These are phyloP conservation scores for Apistogramma diplotaenia DNA, from an alignment of 2,113 vertebrate genomes.

Conservation along the genomic window DNA sequence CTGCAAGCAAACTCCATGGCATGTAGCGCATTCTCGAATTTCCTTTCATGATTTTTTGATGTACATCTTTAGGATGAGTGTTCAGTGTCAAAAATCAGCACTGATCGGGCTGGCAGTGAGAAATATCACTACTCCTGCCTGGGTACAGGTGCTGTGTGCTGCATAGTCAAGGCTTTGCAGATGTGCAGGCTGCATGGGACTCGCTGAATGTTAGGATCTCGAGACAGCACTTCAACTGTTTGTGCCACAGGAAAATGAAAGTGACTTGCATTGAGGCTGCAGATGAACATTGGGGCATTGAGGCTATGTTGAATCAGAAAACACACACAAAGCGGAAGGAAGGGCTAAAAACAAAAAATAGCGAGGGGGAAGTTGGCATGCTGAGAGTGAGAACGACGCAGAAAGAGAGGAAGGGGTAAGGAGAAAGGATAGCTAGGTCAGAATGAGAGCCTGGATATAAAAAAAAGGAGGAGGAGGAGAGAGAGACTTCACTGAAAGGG, in stretches of 20 bases:
- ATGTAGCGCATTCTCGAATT: not conserved
- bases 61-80: not conserved
- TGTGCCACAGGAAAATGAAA: constrained; percentile 53
- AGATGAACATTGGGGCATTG: constrained; percentile 10
- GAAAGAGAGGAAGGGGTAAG: not conserved
- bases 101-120: not conserved
- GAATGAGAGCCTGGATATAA: constrained; percentile 1
- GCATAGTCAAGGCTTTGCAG: constrained; percentile 33
- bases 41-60: not conserved
- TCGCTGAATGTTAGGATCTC: constrained; percentile 55
- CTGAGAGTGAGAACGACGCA: constrained; percentile 21
- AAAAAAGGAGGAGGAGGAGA: not conserved
- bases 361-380: constrained; percentile 24
- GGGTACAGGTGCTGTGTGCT: not conserved
- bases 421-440: constrained; percentile 5
- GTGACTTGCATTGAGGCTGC: constrained; percentile 38
- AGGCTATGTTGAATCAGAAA: constrained; percentile 39
- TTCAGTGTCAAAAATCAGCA: not conserved
- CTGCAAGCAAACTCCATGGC: not conserved
- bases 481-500: constrained; percentile 40
- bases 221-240: constrained; percentile 62
- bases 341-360: constrained; percentile 25
- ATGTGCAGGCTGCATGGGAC: constrained; percentile 44
- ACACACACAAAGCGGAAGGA: constrained; percentile 31
- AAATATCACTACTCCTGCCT: not conserved